These are phyloP conservation scores for Alectoris magna DNA, from an alignment of 2,797 vertebrate species.

Conservation along the genomic window DNA sequence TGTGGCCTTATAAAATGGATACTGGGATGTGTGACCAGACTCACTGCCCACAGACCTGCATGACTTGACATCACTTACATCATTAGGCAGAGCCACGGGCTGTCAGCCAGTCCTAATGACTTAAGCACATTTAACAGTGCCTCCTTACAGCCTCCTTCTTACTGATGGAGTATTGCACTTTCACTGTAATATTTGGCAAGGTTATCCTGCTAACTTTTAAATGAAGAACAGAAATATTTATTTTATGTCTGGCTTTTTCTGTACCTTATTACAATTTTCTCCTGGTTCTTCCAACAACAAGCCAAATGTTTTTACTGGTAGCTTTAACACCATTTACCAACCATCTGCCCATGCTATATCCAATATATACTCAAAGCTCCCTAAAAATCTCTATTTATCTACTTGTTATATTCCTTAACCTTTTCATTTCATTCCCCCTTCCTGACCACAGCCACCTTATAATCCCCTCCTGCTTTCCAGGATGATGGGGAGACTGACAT, in stretches of 20 bases:
- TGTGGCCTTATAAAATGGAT: background rate
- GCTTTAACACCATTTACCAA: background rate
- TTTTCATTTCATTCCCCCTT: background rate
- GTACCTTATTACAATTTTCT: background rate
- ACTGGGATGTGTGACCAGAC: background rate
- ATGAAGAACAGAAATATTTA: conserved; percentile 3
- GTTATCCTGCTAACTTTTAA: background rate
- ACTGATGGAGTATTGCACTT: background rate
- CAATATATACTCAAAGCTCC: background rate
- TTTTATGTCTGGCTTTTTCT: background rate
- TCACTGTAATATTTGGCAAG: conserved; percentile 10
- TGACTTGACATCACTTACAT: fast-evolving
- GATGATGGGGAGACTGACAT: background rate
- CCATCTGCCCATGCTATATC: background rate
- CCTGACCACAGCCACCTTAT: background rate
- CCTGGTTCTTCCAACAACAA: background rate
- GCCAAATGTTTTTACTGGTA: background rate
- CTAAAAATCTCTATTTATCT: background rate
- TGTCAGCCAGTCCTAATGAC: conserved; percentile 31
- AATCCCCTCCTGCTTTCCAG: background rate
- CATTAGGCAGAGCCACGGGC: background rate
- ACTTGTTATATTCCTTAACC: background rate
- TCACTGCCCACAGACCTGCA: background rate
- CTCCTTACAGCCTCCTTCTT: background rate
- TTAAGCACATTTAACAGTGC: conserved; percentile 25